These are phyloP conservation scores for Zhuqinia jingwanae DNA, from an alignment of 2,888 invertebrate genomes.

Conservation along the genomic window DNA sequence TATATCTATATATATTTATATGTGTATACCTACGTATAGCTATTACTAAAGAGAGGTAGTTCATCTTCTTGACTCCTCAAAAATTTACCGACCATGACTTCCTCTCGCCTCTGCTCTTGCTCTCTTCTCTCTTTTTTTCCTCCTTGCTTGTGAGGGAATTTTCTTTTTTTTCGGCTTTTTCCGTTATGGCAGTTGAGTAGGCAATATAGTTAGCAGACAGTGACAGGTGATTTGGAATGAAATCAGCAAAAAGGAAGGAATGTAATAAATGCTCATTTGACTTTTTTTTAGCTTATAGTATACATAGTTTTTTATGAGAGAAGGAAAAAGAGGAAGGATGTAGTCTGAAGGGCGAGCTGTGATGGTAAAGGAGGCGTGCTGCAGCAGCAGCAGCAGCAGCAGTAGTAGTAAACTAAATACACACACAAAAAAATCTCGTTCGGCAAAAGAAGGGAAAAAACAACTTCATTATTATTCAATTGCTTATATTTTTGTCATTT, in stretches of 20 bases:
- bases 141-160: conserved; percentile 30
- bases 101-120: conserved; percentile 59
- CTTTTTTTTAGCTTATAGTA: conserved; percentile 21
- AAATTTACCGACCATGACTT: conserved; percentile 78
- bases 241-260: conserved; percentile 53
- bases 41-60: conserved; percentile 62
- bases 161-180: conserved; percentile 63
- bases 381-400: too few species aligned
- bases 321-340: neutral
- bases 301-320: too few species aligned
- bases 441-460: neutral
- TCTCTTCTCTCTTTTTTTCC: conserved; percentile 65
- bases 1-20: too few species aligned
- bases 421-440: too few species aligned
- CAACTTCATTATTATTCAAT: neutral
- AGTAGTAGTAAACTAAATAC: too few species aligned
- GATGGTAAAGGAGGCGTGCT: too few species aligned
- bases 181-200: conserved; percentile 59
- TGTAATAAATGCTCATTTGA: conserved; percentile 56
- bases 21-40: too few species aligned
- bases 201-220: conserved; percentile 63
- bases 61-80: conserved; percentile 70
- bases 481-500: neutral
- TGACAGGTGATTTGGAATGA: conserved; percentile 67
- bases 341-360: too few species aligned